Base-by-base conservation (phyloP, 2,888 invertebrate genomes). In the Chrysotoxum bicinctum region DNA sequence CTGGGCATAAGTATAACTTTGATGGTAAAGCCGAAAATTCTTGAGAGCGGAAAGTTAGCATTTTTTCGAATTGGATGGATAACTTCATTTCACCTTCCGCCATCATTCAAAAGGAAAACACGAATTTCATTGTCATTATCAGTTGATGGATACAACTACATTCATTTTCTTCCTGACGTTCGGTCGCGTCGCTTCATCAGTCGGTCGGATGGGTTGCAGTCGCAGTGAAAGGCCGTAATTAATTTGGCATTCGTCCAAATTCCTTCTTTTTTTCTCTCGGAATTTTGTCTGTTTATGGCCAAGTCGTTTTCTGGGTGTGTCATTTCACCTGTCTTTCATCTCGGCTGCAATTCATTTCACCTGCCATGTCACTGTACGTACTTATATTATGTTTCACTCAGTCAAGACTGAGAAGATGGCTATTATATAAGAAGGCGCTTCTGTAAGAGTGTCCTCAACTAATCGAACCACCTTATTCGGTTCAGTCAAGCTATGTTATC, bases 101-200 rank as follows among this genome's bases (percentile, higher is more conserved):
- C 43, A 64, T 43, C 16, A 30, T 43, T 72, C 50, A 32, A 72
- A 72, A 72, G 66, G 66, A 76, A 45, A 84, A 84, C 84, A 84
- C 75, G 75, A 72, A 54, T 72, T 84, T 84, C 79, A 75, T 79
- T 81, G 76, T 85, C 81, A 81, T 77, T 85, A 85, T 73, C 80
- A 64, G 68, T 85, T 85, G 85, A 80, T 80, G 76, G 70, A 70
- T 73, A 76, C 50, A 73, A 73, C 76, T 54, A 52, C 64, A 83
- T 74, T 50, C 64, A 32, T 64, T 62, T 32, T 37, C 66, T 70
- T 43, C 10, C 66, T 72, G 35, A 14, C 21, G 12, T 8, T 8
- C 35, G 21, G 19, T 56, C 50, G n/a, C 48, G n/a, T 14, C 23
- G 6, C 26, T 3, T 52, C 16, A 16, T 32, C 19, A 1, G 62